Percentiles rank a stretch among this genome's conserved stretches.
phyloP scores from a whole-genome alignment of 1,140 invertebrate species.

The Ctenoplectra terminalis region DNA sequence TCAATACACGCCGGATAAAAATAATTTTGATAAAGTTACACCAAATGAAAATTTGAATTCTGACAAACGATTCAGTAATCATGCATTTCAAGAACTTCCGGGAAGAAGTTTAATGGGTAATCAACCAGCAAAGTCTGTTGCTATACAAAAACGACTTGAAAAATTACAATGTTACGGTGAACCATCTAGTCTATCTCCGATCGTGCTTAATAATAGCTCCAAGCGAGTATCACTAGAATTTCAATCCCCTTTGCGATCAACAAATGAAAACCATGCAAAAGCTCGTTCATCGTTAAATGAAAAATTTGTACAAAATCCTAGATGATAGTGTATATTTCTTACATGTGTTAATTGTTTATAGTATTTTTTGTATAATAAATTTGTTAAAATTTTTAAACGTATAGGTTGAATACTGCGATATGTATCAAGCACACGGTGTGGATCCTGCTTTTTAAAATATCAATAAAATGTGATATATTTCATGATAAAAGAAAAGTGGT shows the following conservation, averaged over 20 bases:
- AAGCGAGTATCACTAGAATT: conserved; percentile 69
- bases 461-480: not conserved
- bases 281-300: not conserved
- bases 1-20: conserved; percentile 38
- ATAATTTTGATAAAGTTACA: conserved; percentile 24
- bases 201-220: conserved; percentile 65
- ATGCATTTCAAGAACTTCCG: not conserved
- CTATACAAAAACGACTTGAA: conserved; percentile 71
- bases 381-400: not conserved
- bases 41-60: not conserved
- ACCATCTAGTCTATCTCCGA: conserved; percentile 71
- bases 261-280: not conserved
- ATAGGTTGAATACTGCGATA: not conserved
- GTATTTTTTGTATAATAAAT: conserved; percentile 7
- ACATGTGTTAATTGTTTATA: not conserved
- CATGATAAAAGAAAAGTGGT: not conserved
- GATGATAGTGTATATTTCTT: conserved; percentile 8
- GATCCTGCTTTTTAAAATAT: not conserved
- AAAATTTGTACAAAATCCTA: not conserved
- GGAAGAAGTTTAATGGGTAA: not conserved
- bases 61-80: conserved; percentile 10
- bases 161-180: conserved; percentile 75
- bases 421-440: not conserved
- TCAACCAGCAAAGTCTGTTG: conserved; percentile 35
- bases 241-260: conserved; percentile 54